phyloP scores from a whole-genome alignment of 2,113 vertebrate species.

The Todiramphus chloris region DNA sequence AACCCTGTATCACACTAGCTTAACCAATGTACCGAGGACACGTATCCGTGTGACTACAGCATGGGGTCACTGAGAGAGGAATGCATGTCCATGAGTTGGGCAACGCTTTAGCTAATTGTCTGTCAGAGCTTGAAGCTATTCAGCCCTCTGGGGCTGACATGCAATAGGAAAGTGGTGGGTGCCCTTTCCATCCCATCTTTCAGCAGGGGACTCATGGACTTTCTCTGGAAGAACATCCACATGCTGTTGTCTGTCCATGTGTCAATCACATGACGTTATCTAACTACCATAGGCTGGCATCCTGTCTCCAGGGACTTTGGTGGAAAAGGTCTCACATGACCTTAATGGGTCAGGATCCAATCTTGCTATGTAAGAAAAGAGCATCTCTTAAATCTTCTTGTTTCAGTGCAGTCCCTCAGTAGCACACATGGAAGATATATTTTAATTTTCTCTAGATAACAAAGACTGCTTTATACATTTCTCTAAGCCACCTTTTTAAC shows the following conservation, averaged over 20 bases:
- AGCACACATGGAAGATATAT: not conserved
- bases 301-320: not conserved
- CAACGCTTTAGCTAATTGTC: not conserved
- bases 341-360: not conserved
- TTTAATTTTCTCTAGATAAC: not conserved
- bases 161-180: not conserved
- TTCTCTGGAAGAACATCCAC: not conserved
- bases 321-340: not conserved
- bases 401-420: not conserved
- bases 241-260: not conserved
- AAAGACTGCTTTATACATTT: not conserved
- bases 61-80: not conserved
- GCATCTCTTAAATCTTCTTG: not conserved
- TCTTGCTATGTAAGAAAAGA: not conserved
- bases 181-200: not conserved
- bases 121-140: not conserved
- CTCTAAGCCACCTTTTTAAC: not conserved
- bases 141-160: not conserved
- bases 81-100: fast-evolving
- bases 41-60: not conserved
- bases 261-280: not conserved
- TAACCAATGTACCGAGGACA: not conserved
- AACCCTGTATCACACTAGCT: fast-evolving
- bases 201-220: not conserved
- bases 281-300: not conserved